Percentiles rank a stretch among this genome's conserved stretches.
These are phyloP conservation scores for Mesodorylaimus sp. DNA, from an alignment of 2,888 invertebrate genomes.

Conservation along the genomic window DNA sequence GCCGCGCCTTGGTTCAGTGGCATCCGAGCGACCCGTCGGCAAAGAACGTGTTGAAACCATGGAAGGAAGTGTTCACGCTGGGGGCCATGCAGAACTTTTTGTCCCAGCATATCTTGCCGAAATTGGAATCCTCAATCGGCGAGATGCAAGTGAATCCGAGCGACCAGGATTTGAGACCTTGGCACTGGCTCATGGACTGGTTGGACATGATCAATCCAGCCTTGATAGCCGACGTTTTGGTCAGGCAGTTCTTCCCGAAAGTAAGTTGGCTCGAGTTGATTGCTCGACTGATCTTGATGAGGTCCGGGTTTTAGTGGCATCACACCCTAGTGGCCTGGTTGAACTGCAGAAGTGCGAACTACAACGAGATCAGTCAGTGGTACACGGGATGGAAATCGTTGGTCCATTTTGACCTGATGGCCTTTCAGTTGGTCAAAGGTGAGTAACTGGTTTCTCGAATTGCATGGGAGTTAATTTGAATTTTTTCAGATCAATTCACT, in stretches of 20 bases:
- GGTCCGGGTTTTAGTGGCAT: constrained; percentile 30
- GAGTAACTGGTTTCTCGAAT: constrained; percentile 7
- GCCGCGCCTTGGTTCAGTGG: constrained; percentile 73
- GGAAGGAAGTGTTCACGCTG: constrained; percentile 57
- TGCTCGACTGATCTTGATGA: constrained; percentile 3
- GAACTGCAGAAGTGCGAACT: constrained; percentile 60
- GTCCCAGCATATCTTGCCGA: constrained; percentile 68
- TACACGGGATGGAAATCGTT: constrained; percentile 47
- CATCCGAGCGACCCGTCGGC: constrained; percentile 50
- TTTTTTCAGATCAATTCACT: constrained; percentile 52
- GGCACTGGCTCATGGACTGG: constrained; percentile 75
- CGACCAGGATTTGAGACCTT: constrained; percentile 16
- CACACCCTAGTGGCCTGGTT: constrained; percentile 52
- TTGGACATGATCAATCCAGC: constrained; percentile 57
- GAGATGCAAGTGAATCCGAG: constrained; percentile 13
- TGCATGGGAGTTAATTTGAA: background rate
- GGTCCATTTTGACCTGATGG: constrained; percentile 39
- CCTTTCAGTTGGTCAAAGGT: constrained; percentile 42
- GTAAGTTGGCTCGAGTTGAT: constrained; percentile 17
- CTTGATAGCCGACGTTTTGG: constrained; percentile 57
- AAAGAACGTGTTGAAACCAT: constrained; percentile 69
- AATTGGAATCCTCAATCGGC: constrained; percentile 48
- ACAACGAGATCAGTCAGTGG: constrained; percentile 73
- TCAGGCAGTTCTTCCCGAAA: constrained; percentile 75
- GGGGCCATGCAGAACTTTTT: constrained; percentile 61